Base-by-base conservation (phyloP, 2,797 vertebrate genomes). In the Chrosomus eos region DNA sequence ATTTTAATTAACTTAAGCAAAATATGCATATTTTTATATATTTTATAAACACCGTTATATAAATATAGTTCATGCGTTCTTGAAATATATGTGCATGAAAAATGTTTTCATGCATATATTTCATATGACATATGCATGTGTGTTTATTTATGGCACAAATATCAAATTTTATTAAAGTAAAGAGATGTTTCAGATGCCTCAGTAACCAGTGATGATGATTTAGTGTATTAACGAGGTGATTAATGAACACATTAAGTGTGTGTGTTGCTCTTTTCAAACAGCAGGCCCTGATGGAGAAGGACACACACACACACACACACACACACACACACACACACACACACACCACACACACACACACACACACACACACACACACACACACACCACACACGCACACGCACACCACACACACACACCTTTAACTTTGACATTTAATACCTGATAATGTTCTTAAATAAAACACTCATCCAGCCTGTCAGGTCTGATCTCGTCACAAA, bases 251-350 rank as follows among this genome's bases (percentile, higher is more conserved):
- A 38, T 31, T 13, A 55, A 48, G 64, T 36, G 28, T 6, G 45
- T 48, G 13, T 28, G 16, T 23, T 81, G 66, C 33, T 81, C 80
- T 81, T 81, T 58, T 81, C 80, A 81, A 81, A 71, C 80, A 40
- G 45, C 33, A 19, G 45, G 51, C 10, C 2, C 6, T 71, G 80
- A 81, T 71, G 73, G 23, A 19, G 21, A 70, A n/a, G 33, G 84
- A 82, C 75, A 9, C 68, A n/a, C 67, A 10, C 31, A 10, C 7
- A 14, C 33, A 33, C 33, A 33, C 33, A 33, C 33, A 33, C 33
- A 33, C 31, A 73, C 26, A 51, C 71, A 33, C 18, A 21, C 38
- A 40, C 38, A 43, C n/a, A n/a, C n/a, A n/a, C n/a, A n/a, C n/a
- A n/a, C n/a, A n/a, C n/a, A n/a, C n/a, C n/a, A n/a, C n/a, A 82